Percentiles rank a stretch among this genome's conserved stretches.
Conservation (phyloP, 1,140 invertebrate species). For the Brachionus sp. region DNA sequence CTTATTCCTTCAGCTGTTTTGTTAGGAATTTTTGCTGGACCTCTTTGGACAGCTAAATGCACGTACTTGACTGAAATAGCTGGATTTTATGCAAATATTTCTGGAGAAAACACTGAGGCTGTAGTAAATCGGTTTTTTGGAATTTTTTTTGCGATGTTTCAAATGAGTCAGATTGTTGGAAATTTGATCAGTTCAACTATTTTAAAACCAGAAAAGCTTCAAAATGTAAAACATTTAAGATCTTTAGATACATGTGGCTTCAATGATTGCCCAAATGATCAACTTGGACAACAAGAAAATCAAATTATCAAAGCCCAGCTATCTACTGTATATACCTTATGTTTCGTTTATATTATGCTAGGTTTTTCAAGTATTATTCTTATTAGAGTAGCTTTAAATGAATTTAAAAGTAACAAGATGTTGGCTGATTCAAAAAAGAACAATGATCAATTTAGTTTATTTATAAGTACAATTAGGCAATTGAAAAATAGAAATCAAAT, state of each 20-base stretch:
- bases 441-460: not conserved
- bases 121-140: slow-evolving; percentile 92
- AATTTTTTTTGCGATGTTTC: slow-evolving; percentile 94
- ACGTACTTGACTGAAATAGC: slow-evolving; percentile 89
- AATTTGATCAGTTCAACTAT: slow-evolving; percentile 89
- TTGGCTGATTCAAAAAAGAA: not conserved
- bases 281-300: not conserved
- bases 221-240: not conserved
- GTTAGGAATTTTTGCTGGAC: slow-evolving; percentile 80
- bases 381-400: not conserved
- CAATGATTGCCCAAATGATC: slow-evolving; percentile 2
- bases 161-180: slow-evolving; percentile 72
- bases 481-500: slow-evolving; percentile 69
- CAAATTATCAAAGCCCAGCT: not conserved
- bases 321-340: not conserved
- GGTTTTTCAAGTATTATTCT: slow-evolving; percentile 6
- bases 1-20: slow-evolving; percentile 69
- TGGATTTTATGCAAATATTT: slow-evolving; percentile 66
- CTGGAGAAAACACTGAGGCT: slow-evolving; percentile 70
- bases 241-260: not conserved
- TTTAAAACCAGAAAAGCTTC: slow-evolving; percentile 62
- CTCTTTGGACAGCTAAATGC: slow-evolving; percentile 92
- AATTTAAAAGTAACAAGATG: not conserved
- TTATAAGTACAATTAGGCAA: slow-evolving; percentile 61
- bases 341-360: not conserved